Evolutionary conservation across 2,113 vertebrate species (phyloP), one percentile per base, ranked within the genome.

Genomic region (Taxidea taxus): DNA sequence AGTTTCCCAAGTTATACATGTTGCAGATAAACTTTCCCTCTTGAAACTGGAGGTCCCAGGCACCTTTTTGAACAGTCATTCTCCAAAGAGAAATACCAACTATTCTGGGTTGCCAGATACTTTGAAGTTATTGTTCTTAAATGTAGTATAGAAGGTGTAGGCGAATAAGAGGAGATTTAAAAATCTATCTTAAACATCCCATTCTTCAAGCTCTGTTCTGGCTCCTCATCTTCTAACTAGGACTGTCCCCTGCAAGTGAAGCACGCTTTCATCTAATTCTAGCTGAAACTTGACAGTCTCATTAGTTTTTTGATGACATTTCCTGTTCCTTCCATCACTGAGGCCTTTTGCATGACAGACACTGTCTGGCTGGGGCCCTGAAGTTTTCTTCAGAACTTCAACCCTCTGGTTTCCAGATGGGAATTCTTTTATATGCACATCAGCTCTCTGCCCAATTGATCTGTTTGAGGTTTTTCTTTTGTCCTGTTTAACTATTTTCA

Each of bases 231-330:
- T 87, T 92, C 90, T 97, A 98, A 97, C 87, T 95, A 86, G 83
- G 70, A 51, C 81, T 93, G 75, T 93, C 49, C 90, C 74, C 87
- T 96, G 70, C 89, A 97, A 97, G 91, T 92, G 94, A 93, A 90
- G 25, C 70, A 87, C n/a, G 34, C 96, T 97, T 98, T 98, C 77
- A 97, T 97, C 95, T 97, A 96, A 98, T 97, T 98, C 97, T 95
- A 97, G 49, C 78, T 90, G 23, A 91, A 56, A 97, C 93, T 95
- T 95, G 97, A 98, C 88, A 89, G 81, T 97, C 64, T 96, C 75
- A 97, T 97, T 86, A 86, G 44, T 88, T 98, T 98, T 98, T 94
- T 97, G 91, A 93, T 95, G 91, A 51, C 11, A 58, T 95, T 94
- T 97, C 92, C 86, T 87, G 87, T 94, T 97, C 96, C 31, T 98